A percentile compares a stretch with the other conserved stretches of the same genome.
These are phyloP conservation scores for Epirrita christyi DNA, from an alignment of 2,888 invertebrate species.

Conservation along the genomic window DNA sequence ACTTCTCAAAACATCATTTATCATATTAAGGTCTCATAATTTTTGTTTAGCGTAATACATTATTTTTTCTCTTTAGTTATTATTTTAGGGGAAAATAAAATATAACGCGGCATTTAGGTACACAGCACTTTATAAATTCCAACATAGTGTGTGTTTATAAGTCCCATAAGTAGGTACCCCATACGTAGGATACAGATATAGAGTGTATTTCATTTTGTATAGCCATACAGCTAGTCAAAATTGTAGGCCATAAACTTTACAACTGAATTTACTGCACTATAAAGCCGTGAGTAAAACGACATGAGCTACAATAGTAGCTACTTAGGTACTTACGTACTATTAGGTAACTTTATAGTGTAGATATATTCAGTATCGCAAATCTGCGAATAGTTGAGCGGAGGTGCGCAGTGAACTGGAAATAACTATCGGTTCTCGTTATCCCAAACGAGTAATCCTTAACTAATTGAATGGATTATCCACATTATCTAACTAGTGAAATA, in stretches of 20 bases:
- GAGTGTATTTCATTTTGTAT: background rate
- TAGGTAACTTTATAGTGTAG: background rate
- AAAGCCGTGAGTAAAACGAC: background rate
- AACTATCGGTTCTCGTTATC: constrained; percentile 46
- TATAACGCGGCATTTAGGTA: too few species aligned
- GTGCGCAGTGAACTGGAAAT: constrained; percentile 18
- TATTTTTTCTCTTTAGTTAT: too few species aligned
- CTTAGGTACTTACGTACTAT: background rate
- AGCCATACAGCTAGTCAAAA: background rate
- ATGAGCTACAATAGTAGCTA: background rate
- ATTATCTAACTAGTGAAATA: constrained; percentile 37
- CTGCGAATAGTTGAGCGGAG: constrained; percentile 19
- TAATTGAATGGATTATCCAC: constrained; percentile 65
- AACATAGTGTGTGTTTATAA: background rate
- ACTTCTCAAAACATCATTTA: too few species aligned
- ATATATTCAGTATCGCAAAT: background rate
- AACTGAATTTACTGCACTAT: background rate
- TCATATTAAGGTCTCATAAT: too few species aligned
- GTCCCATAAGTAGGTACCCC: background rate
- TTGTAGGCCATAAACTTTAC: background rate
- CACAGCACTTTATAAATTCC: background rate
- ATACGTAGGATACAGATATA: too few species aligned
- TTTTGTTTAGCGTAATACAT: too few species aligned
- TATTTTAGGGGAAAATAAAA: too few species aligned
- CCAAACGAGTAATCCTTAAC: constrained; percentile 62